Evolutionary conservation across 2,888 invertebrate genomes (phyloP).

Genomic region (Parnassius mnemosyne): DNA sequence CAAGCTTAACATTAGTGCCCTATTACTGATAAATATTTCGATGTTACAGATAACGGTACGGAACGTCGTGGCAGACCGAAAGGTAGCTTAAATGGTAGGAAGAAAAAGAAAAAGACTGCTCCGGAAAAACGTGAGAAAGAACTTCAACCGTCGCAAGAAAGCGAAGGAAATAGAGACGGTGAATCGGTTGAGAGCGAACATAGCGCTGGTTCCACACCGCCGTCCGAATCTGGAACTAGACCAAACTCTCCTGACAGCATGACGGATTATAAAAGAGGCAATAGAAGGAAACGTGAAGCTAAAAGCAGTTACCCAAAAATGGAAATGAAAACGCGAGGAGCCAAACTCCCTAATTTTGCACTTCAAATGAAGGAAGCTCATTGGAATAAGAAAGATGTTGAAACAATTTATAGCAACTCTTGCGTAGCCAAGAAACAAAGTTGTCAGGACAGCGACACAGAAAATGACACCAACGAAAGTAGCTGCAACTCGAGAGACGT

Average conservation of each 20-base stretch:
- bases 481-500: conserved; percentile 69
- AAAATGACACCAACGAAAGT: conserved; percentile 65
- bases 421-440: conserved; percentile 58
- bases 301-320: conserved; percentile 59
- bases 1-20: background rate
- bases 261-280: conserved; percentile 44
- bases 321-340: conserved; percentile 81
- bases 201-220: conserved; percentile 67
- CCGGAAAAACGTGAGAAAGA: conserved; percentile 68
- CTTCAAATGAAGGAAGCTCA: conserved; percentile 74
- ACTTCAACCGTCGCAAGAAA: conserved; percentile 65
- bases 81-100: conserved; percentile 59
- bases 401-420: conserved; percentile 66
- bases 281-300: conserved; percentile 50
- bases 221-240: conserved; percentile 66
- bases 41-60: conserved; percentile 57
- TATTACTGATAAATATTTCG: background rate
- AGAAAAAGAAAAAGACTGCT: conserved; percentile 62
- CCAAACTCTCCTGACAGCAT: conserved; percentile 65
- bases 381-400: conserved; percentile 72
- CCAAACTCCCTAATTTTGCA: conserved; percentile 82
- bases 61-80: conserved; percentile 71
- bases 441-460: conserved; percentile 61
- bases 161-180: conserved; percentile 73
- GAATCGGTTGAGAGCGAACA: conserved; percentile 70